Conservation (phyloP, 2,797 vertebrate species). For the Cossypha dichroa region DNA sequence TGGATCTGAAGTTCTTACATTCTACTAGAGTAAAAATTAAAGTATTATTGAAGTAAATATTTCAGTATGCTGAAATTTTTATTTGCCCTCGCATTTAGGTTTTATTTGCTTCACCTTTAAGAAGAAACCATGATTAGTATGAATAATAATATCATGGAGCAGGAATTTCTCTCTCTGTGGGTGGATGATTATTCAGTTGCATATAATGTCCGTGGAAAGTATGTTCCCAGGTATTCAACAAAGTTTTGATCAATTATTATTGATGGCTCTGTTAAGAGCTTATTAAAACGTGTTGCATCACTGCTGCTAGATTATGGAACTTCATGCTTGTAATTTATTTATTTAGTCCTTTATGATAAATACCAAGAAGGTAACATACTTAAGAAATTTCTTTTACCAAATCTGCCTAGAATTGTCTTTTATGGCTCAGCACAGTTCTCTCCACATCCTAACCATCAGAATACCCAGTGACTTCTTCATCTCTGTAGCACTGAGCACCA, state of each 20-base stretch:
- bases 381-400: not conserved
- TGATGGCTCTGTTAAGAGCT: not conserved
- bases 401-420: not conserved
- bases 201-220: not conserved
- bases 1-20: not conserved
- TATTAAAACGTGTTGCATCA: not conserved
- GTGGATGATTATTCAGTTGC: not conserved
- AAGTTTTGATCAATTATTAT: not conserved
- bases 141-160: not conserved
- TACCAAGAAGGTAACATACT: not conserved
- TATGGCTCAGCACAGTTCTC: not conserved
- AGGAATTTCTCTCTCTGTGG: not conserved
- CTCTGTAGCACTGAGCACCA: not conserved
- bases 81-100: not conserved
- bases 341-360: not conserved
- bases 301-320: not conserved
- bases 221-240: not conserved
- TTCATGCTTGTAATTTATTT: not conserved
- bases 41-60: not conserved
- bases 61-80: not conserved
- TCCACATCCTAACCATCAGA: not conserved
- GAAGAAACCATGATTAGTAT: not conserved
- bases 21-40: not conserved
- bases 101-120: not conserved
- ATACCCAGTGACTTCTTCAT: not conserved